A percentile compares a stretch with the other conserved stretches of the same genome.
phyloP scores from a whole-genome alignment of 37 sponge, comb jelly and placozoan genomes.

The Diacarnus erythraeanus region DNA sequence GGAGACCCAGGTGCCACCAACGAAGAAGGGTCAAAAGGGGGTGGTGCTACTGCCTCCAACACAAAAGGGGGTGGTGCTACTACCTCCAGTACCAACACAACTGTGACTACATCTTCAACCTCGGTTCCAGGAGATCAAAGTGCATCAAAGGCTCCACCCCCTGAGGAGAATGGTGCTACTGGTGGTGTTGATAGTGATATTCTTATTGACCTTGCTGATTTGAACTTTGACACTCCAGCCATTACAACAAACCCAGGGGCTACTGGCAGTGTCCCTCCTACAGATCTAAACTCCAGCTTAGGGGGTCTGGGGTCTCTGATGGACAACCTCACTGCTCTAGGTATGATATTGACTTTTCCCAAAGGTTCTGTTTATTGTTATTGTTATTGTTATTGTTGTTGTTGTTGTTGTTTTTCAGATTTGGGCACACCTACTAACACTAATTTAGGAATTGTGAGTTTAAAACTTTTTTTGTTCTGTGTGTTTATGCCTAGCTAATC shows the following conservation, averaged over 20 bases:
- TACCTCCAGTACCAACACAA: background rate
- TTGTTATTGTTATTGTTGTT: background rate
- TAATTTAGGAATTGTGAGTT: background rate
- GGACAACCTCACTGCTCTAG: slow-evolving; percentile 48
- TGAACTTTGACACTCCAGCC: slow-evolving; percentile 47
- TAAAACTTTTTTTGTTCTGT: no score
- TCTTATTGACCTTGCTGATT: slow-evolving; percentile 61
- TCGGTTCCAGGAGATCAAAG: background rate
- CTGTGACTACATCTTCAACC: slow-evolving; percentile 8
- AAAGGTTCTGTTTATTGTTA: no score
- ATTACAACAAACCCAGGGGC: background rate
- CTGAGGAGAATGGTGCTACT: slow-evolving; percentile 12
- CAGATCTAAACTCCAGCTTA: background rate
- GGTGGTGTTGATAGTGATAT: background rate
- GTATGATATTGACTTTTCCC: no score
- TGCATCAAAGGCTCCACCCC: slow-evolving; percentile 4
- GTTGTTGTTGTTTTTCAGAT: background rate
- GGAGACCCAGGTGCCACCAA: slow-evolving; percentile 12
- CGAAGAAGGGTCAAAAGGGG: background rate
- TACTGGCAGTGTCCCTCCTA: background rate
- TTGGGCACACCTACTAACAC: slow-evolving; percentile 1
- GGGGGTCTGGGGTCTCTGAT: slow-evolving; percentile 32
- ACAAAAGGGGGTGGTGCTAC: background rate
- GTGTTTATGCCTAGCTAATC: no score
- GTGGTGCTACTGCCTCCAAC: background rate